These are phyloP conservation scores for Erebia epiphron DNA, from an alignment of 2,888 invertebrate genomes.

Conservation along the genomic window DNA sequence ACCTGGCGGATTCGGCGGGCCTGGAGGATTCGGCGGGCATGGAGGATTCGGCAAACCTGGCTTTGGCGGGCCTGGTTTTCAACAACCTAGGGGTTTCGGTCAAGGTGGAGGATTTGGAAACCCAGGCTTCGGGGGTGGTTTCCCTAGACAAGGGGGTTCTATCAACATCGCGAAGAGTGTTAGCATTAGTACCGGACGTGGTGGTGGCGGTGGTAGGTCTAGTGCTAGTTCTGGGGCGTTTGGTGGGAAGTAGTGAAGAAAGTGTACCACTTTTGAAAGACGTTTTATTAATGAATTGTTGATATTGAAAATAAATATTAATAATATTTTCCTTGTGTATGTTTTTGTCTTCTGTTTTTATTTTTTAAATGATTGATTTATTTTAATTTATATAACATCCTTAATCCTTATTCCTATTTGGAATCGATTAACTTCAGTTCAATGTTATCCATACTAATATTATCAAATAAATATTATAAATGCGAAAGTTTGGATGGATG, in stretches of 20 bases:
- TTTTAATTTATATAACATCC: not conserved
- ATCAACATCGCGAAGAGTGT: conserved; percentile 58
- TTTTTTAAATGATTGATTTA: not conserved
- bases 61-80: conserved; percentile 2
- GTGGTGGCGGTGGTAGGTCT: conserved; percentile 40
- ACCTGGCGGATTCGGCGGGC: conserved; percentile 10
- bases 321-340: not conserved
- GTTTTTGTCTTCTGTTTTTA: no score
- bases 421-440: no score
- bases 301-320: not conserved
- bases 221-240: conserved; percentile 43
- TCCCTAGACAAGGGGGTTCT: conserved; percentile 28
- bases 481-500: no score
- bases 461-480: no score
- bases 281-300: not conserved
- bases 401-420: no score
- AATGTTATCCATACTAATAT: no score
- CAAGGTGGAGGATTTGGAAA: conserved; percentile 20
- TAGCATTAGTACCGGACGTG: conserved; percentile 49
- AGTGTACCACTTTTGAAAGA: not conserved
- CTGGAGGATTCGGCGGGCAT: conserved; percentile 11
- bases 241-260: conserved; percentile 11
- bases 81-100: not conserved
- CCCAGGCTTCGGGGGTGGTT: conserved; percentile 25
- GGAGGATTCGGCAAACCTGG: conserved; percentile 23